Evolutionary conservation across 2,113 vertebrate species (phyloP).

Genomic region (Boleophthalmus pectinirostris): DNA sequence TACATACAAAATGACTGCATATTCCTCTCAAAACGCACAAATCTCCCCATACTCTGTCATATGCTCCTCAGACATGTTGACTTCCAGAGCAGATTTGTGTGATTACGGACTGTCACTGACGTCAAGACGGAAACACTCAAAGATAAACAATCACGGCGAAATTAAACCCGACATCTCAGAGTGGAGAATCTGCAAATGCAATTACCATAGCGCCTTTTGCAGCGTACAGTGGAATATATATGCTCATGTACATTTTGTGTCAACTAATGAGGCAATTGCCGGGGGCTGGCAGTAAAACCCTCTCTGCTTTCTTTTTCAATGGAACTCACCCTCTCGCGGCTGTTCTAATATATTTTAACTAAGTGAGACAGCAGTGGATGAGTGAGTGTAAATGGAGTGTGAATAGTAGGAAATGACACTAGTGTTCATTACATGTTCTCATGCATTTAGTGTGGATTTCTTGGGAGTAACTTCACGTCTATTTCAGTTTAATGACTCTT

Average conservation of each 20-base stretch:
- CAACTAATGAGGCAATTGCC: conserved; percentile 6
- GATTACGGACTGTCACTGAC: background rate
- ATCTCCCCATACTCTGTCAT: background rate
- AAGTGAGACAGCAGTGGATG: conserved; percentile 5
- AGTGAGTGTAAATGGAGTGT: conserved; percentile 3
- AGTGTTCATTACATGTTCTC: conserved; percentile 6
- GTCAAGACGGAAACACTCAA: conserved; percentile 6
- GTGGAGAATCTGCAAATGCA: conserved; percentile 1
- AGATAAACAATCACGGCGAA: conserved; percentile 5
- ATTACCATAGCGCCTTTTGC: background rate
- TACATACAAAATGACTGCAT: background rate
- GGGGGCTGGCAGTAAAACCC: conserved; percentile 1
- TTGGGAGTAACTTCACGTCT: background rate
- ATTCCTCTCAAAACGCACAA: background rate
- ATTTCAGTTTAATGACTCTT: background rate
- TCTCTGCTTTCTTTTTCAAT: conserved; percentile 11
- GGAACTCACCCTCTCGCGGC: background rate
- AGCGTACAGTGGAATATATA: background rate
- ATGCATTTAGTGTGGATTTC: background rate
- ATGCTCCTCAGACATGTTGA: background rate
- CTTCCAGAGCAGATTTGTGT: conserved; percentile 3
- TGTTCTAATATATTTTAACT: background rate
- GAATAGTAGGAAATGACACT: background rate
- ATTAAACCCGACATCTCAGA: background rate
- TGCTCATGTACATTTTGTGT: conserved; percentile 4